Evolutionary conservation across 2,113 vertebrate species (phyloP).

Genomic region (Puma concolor): DNA sequence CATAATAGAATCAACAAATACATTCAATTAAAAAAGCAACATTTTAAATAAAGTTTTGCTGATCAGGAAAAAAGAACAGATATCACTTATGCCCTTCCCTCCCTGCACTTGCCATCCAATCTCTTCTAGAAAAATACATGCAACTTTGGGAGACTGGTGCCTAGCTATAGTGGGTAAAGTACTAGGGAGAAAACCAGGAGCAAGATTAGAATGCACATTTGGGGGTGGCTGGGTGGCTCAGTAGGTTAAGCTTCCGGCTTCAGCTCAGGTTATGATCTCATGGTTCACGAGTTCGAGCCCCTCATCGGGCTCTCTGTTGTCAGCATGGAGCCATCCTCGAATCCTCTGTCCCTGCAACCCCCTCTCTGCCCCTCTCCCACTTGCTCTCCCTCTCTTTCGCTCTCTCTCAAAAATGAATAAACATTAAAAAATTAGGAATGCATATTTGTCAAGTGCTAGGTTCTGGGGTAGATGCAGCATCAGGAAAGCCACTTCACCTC

Average conservation of each 20-base stretch:
- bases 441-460: not conserved
- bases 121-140: not conserved
- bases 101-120: too few relatives aligned
- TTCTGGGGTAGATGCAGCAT: not conserved
- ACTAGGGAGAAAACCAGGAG: not conserved
- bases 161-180: not conserved
- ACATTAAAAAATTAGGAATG: too few relatives aligned
- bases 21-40: not conserved
- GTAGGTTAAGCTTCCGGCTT: too few relatives aligned
- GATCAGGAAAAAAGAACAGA: not conserved
- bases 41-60: not conserved
- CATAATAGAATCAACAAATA: conserved; percentile 23
- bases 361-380: too few relatives aligned
- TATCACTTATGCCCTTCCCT: accelerated
- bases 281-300: too few relatives aligned
- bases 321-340: too few relatives aligned
- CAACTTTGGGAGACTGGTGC: not conserved
- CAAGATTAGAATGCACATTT: not conserved
- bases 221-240: too few relatives aligned
- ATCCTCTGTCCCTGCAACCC: too few relatives aligned
- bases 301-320: too few relatives aligned
- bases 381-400: too few relatives aligned
- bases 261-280: too few relatives aligned
- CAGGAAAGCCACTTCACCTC: not conserved
- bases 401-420: too few relatives aligned